Conservation (phyloP, 2,888 invertebrate species). For the Rhogogaster chlorosoma region DNA sequence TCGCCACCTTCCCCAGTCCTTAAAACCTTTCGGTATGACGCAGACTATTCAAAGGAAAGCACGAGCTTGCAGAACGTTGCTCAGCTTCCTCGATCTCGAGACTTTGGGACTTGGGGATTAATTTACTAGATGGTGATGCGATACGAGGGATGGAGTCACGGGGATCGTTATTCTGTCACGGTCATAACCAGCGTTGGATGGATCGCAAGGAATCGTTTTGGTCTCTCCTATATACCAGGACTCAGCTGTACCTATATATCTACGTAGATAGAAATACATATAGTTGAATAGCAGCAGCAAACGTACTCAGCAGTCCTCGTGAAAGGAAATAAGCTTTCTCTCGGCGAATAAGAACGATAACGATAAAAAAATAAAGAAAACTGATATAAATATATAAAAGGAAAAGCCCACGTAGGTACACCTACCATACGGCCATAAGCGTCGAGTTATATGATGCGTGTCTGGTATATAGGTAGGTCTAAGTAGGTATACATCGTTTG, state of each 20-base stretch:
- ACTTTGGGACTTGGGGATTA: conserved; percentile 26
- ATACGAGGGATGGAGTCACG: conserved; percentile 29
- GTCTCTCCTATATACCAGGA: neutral
- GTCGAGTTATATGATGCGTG: conserved; percentile 26
- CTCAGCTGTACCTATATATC: neutral
- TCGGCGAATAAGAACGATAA: neutral
- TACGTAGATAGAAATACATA: neutral
- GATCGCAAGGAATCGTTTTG: neutral
- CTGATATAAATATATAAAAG: neutral
- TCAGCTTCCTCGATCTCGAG: neutral
- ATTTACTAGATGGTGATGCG: conserved; percentile 38
- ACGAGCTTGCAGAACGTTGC: neutral
- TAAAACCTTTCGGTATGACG: neutral
- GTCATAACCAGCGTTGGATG: conserved; percentile 27
- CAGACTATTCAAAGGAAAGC: neutral
- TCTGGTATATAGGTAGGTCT: neutral
- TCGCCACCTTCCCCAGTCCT: neutral
- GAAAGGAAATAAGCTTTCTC: neutral
- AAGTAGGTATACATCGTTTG: neutral
- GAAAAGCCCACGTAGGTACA: neutral
- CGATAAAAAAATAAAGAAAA: neutral
- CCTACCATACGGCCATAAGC: neutral
- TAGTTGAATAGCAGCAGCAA: neutral
- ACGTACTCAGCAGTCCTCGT: neutral
- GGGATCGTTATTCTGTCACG: conserved; percentile 37